phyloP scores from a whole-genome alignment of 2,113 vertebrate genomes.

The human (Homo sapiens) region GRCh38 chr9:27274001-27274500 shows the following conservation, averaged over 20 bases:
- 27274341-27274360: neutral
- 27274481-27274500: neutral
- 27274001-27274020: neutral
- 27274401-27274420: neutral
- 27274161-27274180: slow-evolving; percentile 78
- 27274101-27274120: neutral
- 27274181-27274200: slow-evolving; percentile 67
- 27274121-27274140: slow-evolving; percentile 2
- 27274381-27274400: neutral
- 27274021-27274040: neutral
- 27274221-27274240: slow-evolving; percentile 7
- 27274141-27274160: slow-evolving; percentile 63
- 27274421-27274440: neutral
- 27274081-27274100: slow-evolving; percentile 75
- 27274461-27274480: neutral
- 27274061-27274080: neutral
- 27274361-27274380: neutral
- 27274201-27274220: slow-evolving; percentile 76
- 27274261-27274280: slow-evolving; percentile 77
- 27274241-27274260: slow-evolving; percentile 66
- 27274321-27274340: neutral
- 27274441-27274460: neutral
- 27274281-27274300: neutral
- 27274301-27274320: neutral
- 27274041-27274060: neutral